phyloP scores from a whole-genome alignment of 2,113 vertebrate genomes.

The Raja brachyura region DNA sequence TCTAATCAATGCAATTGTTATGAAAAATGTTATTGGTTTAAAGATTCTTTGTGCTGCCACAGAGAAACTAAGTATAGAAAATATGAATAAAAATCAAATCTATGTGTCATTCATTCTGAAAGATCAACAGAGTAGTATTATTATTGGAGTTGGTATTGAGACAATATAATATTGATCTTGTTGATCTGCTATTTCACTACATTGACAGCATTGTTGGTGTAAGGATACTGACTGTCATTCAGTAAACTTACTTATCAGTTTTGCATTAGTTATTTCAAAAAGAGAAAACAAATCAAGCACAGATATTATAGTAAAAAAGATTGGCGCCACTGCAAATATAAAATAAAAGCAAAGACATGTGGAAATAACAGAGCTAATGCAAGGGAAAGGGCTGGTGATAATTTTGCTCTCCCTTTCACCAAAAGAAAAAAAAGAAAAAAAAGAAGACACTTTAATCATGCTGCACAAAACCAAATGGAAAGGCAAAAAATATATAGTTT shows the following conservation, averaged over 20 bases:
- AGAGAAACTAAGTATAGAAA: background rate
- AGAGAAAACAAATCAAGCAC: background rate
- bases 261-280: background rate
- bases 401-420: background rate
- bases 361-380: too few relatives aligned
- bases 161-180: constrained; percentile 26
- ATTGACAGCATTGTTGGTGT: background rate
- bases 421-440: background rate
- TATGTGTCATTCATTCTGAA: background rate
- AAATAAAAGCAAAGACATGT: background rate
- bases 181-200: background rate
- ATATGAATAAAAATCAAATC: constrained; percentile 24
- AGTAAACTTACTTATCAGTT: background rate
- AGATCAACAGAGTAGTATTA: constrained; percentile 12
- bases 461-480: background rate
- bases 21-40: background rate
- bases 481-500: background rate
- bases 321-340: background rate
- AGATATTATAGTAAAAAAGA: background rate
- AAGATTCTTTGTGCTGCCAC: background rate
- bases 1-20: background rate
- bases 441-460: background rate
- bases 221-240: background rate
- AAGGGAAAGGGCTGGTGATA: too few relatives aligned
- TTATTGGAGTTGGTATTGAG: background rate